phyloP scores from a whole-genome alignment of 2,797 vertebrate genomes.

The Phyllotis vaccarum region DNA sequence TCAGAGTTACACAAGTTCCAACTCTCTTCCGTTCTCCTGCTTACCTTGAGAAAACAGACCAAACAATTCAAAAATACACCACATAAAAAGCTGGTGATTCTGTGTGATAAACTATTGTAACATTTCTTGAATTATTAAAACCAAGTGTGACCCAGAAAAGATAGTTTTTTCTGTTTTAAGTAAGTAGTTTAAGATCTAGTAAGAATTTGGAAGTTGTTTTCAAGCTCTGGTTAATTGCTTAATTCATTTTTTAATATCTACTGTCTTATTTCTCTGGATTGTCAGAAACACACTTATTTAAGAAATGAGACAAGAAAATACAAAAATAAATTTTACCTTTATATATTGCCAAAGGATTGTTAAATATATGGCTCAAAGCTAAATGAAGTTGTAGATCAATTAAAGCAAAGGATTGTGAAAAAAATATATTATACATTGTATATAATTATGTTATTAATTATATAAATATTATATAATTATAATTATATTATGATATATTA shows the following conservation, averaged over 20 bases:
- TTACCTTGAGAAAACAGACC: constrained; percentile 19
- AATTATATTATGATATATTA: neutral
- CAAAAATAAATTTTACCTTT: constrained; percentile 42
- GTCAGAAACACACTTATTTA: constrained; percentile 38
- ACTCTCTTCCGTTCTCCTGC: neutral
- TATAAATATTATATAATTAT: neutral
- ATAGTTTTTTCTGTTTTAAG: constrained; percentile 5
- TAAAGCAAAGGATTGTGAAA: neutral
- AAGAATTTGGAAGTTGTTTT: neutral
- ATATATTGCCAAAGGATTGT: neutral
- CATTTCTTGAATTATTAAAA: neutral
- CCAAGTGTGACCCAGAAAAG: constrained; percentile 8
- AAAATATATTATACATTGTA: too few relatives aligned
- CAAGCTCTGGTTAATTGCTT: constrained; percentile 34
- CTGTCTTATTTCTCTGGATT: neutral
- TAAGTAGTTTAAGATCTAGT: constrained; percentile 16
- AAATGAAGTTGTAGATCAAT: constrained; percentile 5
- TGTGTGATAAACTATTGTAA: neutral
- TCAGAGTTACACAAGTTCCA: neutral
- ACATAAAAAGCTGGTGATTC: neutral
- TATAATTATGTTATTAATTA: too few relatives aligned
- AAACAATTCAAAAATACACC: neutral
- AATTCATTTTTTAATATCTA: constrained; percentile 57
- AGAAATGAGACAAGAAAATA: constrained; percentile 37
- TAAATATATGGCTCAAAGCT: neutral